These are phyloP conservation scores for Drosophila greeni DNA, from an alignment of 2,888 invertebrate species.

Conservation along the genomic window DNA sequence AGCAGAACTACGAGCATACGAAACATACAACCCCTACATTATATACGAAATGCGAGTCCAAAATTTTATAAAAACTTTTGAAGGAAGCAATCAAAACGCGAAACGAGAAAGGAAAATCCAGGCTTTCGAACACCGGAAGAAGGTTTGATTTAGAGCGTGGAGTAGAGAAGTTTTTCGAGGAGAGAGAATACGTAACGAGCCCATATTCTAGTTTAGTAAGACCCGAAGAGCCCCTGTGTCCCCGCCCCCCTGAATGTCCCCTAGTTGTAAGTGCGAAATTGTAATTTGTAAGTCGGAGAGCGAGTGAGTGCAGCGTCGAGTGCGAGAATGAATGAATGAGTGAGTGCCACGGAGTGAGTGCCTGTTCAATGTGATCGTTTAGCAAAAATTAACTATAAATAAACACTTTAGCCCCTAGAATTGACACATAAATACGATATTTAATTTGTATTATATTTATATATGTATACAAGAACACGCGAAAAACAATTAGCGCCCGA, in stretches of 20 bases:
- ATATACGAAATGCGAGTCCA: conserved; percentile 68
- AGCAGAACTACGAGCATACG: conserved; percentile 56
- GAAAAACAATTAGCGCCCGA: conserved; percentile 45
- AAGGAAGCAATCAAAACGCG: conserved; percentile 63
- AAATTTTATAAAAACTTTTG: conserved; percentile 73
- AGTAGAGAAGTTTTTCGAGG: conserved; percentile 27
- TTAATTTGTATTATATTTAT: conserved; percentile 45
- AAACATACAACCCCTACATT: conserved; percentile 14
- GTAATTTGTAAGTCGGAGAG: conserved; percentile 59
- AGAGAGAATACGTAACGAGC: conserved; percentile 46
- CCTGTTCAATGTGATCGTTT: conserved; percentile 68
- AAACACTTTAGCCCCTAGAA: conserved; percentile 60
- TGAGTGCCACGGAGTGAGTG: conserved; percentile 47
- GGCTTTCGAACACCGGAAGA: conserved; percentile 1
- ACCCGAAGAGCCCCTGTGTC: conserved; percentile 35
- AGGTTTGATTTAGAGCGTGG: conserved; percentile 9
- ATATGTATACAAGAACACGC: conserved; percentile 32
- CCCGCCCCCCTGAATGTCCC: conserved; percentile 27
- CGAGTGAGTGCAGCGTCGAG: conserved; percentile 33
- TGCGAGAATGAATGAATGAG: conserved; percentile 49
- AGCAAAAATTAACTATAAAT: conserved; percentile 70
- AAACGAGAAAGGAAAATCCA: conserved; percentile 10
- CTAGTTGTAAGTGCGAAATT: conserved; percentile 53
- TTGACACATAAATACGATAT: conserved; percentile 37
- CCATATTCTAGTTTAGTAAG: conserved; percentile 54